Evolutionary conservation across 1,140 invertebrate genomes (phyloP).

Genomic region (Pseudomyrmex dendroicus): DNA sequence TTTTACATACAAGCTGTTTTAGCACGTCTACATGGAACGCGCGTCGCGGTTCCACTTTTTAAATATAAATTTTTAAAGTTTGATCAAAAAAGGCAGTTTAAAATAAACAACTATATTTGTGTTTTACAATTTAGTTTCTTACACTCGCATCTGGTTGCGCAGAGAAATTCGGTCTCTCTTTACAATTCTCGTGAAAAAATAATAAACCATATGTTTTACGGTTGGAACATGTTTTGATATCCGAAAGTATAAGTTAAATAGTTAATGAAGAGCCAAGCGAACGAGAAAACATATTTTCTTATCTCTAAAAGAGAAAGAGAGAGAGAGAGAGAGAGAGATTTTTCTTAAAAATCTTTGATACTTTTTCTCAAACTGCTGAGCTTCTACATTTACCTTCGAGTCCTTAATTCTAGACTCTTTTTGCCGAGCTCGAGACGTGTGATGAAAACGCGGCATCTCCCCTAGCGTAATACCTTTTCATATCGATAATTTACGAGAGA

Average conservation of each 20-base stretch:
- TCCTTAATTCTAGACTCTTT: conserved; percentile 3
- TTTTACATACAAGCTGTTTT: neutral
- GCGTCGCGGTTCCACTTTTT: too few relatives aligned
- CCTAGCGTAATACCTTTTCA: neutral
- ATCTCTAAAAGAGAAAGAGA: neutral
- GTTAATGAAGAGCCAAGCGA: too few relatives aligned
- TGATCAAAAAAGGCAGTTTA: too few relatives aligned
- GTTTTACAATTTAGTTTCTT: too few relatives aligned
- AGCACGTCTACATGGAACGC: too few relatives aligned
- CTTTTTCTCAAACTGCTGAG: conserved; percentile 42
- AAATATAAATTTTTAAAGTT: too few relatives aligned
- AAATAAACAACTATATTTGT: too few relatives aligned
- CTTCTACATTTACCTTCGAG: conserved; percentile 35
- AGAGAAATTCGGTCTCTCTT: too few relatives aligned
- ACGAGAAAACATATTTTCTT: neutral
- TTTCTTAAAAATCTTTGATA: neutral
- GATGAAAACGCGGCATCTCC: neutral
- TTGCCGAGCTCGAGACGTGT: neutral
- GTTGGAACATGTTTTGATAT: neutral
- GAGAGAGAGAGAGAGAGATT: too few relatives aligned
- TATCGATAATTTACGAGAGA: conserved; percentile 27
- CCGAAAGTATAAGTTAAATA: neutral
- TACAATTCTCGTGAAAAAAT: too few relatives aligned
- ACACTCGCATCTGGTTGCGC: too few relatives aligned
- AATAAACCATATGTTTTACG: too few relatives aligned